Base-by-base conservation (phyloP, 2,113 vertebrate species). In the Ceyx margarethae region DNA sequence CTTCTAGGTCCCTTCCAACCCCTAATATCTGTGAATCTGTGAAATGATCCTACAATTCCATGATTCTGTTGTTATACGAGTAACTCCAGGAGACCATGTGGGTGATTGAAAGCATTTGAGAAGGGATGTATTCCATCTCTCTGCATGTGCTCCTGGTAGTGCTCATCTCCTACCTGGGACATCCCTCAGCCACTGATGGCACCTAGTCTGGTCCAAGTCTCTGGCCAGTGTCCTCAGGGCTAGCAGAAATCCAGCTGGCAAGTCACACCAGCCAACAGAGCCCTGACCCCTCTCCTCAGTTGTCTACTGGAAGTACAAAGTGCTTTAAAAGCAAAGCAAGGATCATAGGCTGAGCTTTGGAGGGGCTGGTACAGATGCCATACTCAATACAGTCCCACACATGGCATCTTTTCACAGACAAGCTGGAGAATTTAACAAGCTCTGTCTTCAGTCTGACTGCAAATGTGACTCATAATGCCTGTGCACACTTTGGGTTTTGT, bases 101-200 rank as follows among this genome's bases (percentile, higher is more conserved):
- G 35, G 15, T 21, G 40, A 74, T 22, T 85, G 66, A 58, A 37
- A 89, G 6, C 17, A 25, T 22, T 68, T 37, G 40, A 67, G 56
- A 53, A 74, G 0, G 43, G 31, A 66, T 68, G 45, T n/a, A 37
- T 0, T 0, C 4, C 40, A 20, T 10, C 5, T 22, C 21, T 56
- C 25, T n/a, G 71, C 33, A 42, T 14, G 31, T 68, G 31, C 51
- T 85, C 31, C 31, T 40, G 35, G 15, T 54, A 62, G 31, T 4
- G 1, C 19, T 77, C 1, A 0, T 48, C 31, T 82, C n/a, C 48
- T 69, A 9, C 28, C 4, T 23, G 42, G 43, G 45, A 65, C 31
- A 73, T 23, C 26, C 46, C 62, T 54, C 58, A 62, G 46, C 28
- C 81, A 62, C 33, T 9, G 16, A 42, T 5, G 53, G 40, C 42